Evolutionary conservation across 2,797 vertebrate species (phyloP), one percentile per base, ranked within the genome.

Genomic region (Manis javanica): DNA sequence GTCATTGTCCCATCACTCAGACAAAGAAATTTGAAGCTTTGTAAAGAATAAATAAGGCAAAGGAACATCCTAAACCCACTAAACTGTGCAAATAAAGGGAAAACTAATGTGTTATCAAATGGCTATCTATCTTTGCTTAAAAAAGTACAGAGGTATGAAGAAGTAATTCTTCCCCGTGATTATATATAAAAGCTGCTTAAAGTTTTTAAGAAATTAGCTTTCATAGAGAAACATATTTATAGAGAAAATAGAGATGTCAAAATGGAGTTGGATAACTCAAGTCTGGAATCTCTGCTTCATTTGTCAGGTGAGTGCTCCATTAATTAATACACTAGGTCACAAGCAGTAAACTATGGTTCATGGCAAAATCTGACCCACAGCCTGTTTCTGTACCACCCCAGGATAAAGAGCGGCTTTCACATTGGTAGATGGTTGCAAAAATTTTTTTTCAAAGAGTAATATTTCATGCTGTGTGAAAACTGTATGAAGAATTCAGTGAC

Each of bases 11-110:
- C 3, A 4, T 95, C 84, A 92, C 85, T 77, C 81, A 96, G 66
- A 95, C 37, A 87, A 96, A 92, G 87, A 89, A 92, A 90, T 93
- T 37, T 51, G 55, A 94, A 91, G 63, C 77, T 87, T 86, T 88
- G 90, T 87, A 66, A 93, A 94, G 74, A 93, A 94, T 92, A 97
- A 96, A 92, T 88, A 94, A 88, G 83, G 29, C 85, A 95, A 81
- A 81, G 26, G 42, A 92, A 93, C 95, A 94, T 61, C 75, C 71
- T 78, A 95, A 95, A 87, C 77, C 39, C 77, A 95, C 23, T 59
- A n/a, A 95, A 90, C 93, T 82, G 77, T 90, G 59, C 74, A 91
- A 87, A 87, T 91, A 94, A 96, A 94, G 39, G 24, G 63, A 92
- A 89, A 96, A 86, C 51, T 46, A 85, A 94, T 92, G 92, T 77